phyloP scores from a whole-genome alignment of 1,140 invertebrate genomes.

The Cyclina sinensis region DNA sequence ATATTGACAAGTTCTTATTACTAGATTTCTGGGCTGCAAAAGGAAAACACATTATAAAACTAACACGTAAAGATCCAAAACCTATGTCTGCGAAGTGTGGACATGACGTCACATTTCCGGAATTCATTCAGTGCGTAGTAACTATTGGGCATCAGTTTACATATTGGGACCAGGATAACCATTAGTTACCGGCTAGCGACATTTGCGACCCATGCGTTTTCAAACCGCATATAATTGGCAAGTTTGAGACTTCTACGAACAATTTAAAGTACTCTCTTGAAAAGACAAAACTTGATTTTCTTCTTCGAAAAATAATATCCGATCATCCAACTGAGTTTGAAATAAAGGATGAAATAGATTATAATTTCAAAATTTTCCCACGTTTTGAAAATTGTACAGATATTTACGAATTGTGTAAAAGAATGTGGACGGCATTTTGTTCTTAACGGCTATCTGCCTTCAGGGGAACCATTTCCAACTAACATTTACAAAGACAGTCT shows the following conservation, averaged over 20 bases:
- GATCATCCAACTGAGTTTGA: constrained; percentile 57
- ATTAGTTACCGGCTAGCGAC: constrained; percentile 71
- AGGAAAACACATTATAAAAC: constrained; percentile 58
- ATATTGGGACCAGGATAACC: constrained; percentile 64
- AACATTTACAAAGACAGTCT: not conserved
- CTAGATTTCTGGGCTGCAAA: constrained; percentile 69
- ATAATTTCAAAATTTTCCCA: constrained; percentile 60
- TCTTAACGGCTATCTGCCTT: not conserved
- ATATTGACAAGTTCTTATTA: constrained; percentile 73
- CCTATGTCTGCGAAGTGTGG: constrained; percentile 49
- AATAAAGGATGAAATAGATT: constrained; percentile 70
- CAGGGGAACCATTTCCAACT: not conserved
- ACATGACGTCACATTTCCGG: constrained; percentile 71
- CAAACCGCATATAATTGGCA: constrained; percentile 70
- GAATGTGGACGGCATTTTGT: constrained; percentile 72
- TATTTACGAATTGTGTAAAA: constrained; percentile 46
- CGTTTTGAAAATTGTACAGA: constrained; percentile 60
- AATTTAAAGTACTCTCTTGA: constrained; percentile 63
- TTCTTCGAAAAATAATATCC: constrained; percentile 39
- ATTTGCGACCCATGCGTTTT: constrained; percentile 73
- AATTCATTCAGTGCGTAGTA: constrained; percentile 69
- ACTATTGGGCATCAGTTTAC: not conserved
- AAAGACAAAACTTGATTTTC: constrained; percentile 39
- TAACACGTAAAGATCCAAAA: constrained; percentile 31
- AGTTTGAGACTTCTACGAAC: constrained; percentile 70